Base-by-base conservation (phyloP, 2,888 invertebrate genomes). In the Drosophila quinaria region DNA sequence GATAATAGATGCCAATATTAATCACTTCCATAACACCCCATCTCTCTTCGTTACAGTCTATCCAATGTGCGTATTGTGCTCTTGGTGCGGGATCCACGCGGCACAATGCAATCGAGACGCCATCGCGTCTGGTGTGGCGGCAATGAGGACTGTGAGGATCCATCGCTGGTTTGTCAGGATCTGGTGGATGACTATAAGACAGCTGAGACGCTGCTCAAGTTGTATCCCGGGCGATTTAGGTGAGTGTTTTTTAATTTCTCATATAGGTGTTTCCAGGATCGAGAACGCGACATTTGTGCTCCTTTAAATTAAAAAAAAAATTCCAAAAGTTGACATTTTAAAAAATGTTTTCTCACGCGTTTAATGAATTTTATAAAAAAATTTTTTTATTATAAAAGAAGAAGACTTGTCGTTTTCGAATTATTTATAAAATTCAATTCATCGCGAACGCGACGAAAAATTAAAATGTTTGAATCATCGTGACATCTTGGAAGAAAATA, bases 11-110 rank as follows among this genome's bases (percentile, higher is more conserved):
- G 54, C 22, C 29, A 22, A 10, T 33, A 50, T 29, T 61, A 59
- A 64, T 58, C 35, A 35, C n/a, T 9, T 13, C 44, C 10, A 39
- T 46, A 51, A 54, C 51, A 60, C 46, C 37, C 37, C 10, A 19
- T 50, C 22, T 62, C 22, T 58, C n/a, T n/a, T n/a, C 41, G 13
- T 68, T 70, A 60, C 93, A 96, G 96, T 91, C 93, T 96, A 17
- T 71, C 86, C 90, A 96, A 96, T 90, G 94, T 96, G 67, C 95
- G 96, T 92, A 94, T 97, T 79, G 93, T 98, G 80, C 93, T 97
- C 64, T 93, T 98, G 79, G 95, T 97, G 66, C 94, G 98, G 58
- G 98, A 98, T 93, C 98, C 98, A 4, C 94, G 97, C 19, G 97
- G 97, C 25, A 96, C 96, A 62, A 94, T 97, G 93, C 97, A 97